A percentile compares a stretch with the other conserved stretches of the same genome.
Conservation (phyloP, 2,113 vertebrate genomes). For the Xiphorhynchus elegans region DNA sequence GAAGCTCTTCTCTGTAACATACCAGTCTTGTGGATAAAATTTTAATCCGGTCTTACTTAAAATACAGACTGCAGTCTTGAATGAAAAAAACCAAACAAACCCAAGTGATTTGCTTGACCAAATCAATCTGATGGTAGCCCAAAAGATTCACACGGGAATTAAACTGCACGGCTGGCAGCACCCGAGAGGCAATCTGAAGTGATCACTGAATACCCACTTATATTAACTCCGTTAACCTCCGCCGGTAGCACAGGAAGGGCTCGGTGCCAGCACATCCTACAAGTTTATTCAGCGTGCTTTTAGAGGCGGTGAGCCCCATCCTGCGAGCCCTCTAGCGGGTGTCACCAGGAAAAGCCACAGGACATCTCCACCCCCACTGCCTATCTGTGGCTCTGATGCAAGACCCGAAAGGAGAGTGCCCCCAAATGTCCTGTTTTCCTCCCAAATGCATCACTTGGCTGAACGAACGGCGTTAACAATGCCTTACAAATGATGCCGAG, state of each 20-base stretch:
- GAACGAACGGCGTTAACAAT: fast-evolving
- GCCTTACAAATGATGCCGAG: not conserved
- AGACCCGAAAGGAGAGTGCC: not conserved
- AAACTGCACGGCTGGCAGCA: not conserved
- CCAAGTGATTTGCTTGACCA: not conserved
- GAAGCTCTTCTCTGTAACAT: not conserved
- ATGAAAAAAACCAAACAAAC: not conserved
- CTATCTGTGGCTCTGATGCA: not conserved
- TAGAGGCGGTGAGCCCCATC: not conserved
- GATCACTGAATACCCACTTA: not conserved
- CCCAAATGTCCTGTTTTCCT: not conserved
- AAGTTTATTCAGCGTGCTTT: not conserved
- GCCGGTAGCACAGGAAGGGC: not conserved
- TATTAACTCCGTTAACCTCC: not conserved
- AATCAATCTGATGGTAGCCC: not conserved
- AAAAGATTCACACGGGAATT: not conserved
- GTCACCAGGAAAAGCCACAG: not conserved
- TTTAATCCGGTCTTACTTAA: not conserved
- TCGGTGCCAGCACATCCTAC: not conserved
- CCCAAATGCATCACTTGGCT: not conserved
- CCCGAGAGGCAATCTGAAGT: not conserved
- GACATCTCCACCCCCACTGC: not conserved
- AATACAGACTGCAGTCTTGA: not conserved
- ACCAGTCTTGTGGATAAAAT: not conserved
- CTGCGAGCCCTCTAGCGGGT: not conserved